Base-by-base conservation (phyloP, 2,113 vertebrate genomes). In the Psittacara wagleri region DNA sequence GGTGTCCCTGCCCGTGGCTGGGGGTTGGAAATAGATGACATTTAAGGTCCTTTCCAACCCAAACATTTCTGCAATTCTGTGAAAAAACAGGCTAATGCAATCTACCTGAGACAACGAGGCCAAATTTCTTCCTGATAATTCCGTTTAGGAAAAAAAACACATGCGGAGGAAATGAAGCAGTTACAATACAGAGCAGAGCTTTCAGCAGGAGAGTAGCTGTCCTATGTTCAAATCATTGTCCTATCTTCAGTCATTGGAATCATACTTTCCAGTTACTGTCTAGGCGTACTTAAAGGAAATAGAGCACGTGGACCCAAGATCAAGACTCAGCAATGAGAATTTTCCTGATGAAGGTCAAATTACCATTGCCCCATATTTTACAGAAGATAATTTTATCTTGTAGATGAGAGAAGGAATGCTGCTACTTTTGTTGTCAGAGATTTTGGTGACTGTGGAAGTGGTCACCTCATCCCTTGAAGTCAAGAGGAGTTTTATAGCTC, bases 71-170 rank as follows among this genome's bases (percentile, higher is more conserved):
- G 22, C n/a, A 33, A n/a, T 59, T 59, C 20, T 59, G 23, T 59
- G 33, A 59, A 35, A 59, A 59, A 93, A 81, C 10, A 46, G 44
- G 37, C 8, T 91, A 81, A 91, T 83, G n/a, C 25, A 44, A 89
- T 51, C 51, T 64, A 76, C 33, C n/a, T 33, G 61, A 93, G 70
- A n/a, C 1, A 69, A 86, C 0, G 1, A 80, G 37, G 59, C 14
- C 59, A 77, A 48, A 80, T 83, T 83, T 80, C 89, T 86, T 49
- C 22, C 51, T 67, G 72, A 39, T 35, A 96, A 94, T 83, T 75
- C 33, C 0, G 0, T 33, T 17, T 13, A 64, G 48, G 46, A 70
- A 87, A 82, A 54, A 54, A 89, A 22, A 0, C 11, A 6, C 5
- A 43, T 20, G 6, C 7, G 28, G 72, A 82, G 74, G 37, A 85